These are phyloP conservation scores for Himantopus leucocephalus DNA, from an alignment of 2,113 vertebrate genomes.

Conservation along the genomic window DNA sequence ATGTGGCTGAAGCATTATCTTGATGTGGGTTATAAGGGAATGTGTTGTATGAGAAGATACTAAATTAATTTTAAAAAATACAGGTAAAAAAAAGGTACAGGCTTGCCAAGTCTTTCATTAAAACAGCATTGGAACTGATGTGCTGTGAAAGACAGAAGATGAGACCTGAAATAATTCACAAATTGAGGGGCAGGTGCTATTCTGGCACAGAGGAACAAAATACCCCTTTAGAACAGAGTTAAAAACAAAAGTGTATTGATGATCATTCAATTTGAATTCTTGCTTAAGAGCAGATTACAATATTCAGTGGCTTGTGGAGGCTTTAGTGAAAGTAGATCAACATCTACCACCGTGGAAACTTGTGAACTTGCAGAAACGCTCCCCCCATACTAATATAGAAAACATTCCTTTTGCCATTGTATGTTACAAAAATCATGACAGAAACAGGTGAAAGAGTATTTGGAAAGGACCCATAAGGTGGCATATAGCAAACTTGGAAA, in stretches of 20 bases:
- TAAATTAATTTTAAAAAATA: not conserved
- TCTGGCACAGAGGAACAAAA: not conserved
- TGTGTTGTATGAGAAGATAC: not conserved
- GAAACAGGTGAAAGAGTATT: not conserved
- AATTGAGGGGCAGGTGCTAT: not conserved
- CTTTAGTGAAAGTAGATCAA: not conserved
- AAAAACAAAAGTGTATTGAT: not conserved
- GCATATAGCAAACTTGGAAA: not conserved
- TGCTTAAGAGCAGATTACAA: not conserved
- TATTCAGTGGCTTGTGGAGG: not conserved
- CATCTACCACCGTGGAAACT: not conserved
- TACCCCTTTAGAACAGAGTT: not conserved
- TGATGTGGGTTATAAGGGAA: not conserved
- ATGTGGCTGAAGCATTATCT: not conserved
- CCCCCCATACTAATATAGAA: not conserved
- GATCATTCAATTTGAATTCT: not conserved
- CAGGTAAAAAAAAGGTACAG: not conserved
- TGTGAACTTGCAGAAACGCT: not conserved
- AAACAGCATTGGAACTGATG: not conserved
- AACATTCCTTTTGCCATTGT: not conserved
- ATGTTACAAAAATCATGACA: not conserved
- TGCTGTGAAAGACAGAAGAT: not conserved
- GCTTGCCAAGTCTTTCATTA: not conserved
- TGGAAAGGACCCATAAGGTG: not conserved
- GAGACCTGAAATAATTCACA: not conserved